Evolutionary conservation across 2,797 vertebrate species (phyloP).

Genomic region (Hydrolagus colliei): DNA sequence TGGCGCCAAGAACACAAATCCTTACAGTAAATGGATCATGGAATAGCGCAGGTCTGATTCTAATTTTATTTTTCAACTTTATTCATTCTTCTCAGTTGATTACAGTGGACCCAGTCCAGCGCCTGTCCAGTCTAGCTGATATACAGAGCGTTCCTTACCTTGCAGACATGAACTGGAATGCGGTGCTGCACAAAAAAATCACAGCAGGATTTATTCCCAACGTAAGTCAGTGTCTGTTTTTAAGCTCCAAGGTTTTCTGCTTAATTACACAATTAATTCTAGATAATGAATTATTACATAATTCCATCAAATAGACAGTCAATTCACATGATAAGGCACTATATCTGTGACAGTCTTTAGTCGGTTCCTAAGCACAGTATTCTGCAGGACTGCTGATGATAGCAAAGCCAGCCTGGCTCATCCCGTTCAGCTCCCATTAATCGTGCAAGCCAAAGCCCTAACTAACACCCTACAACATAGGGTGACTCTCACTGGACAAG

Average conservation of each 20-base stretch:
- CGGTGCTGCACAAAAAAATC: conserved; percentile 77
- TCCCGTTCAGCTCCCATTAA: too few species aligned
- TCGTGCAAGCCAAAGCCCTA: too few species aligned
- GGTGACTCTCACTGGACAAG: too few species aligned
- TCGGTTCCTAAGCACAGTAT: too few species aligned
- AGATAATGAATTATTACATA: background rate
- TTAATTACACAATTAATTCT: background rate
- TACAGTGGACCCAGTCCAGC: conserved; percentile 72
- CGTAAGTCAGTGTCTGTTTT: conserved; percentile 54
- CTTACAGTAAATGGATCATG: background rate
- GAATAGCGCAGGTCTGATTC: background rate
- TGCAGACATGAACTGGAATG: conserved; percentile 82
- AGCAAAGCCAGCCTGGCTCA: too few species aligned
- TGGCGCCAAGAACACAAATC: background rate
- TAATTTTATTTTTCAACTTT: background rate
- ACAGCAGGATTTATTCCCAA: conserved; percentile 81
- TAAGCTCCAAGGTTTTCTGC: conserved; percentile 6
- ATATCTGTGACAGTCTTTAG: too few species aligned
- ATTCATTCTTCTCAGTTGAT: conserved; percentile 62
- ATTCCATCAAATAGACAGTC: too few species aligned
- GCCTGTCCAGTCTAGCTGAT: conserved; percentile 76
- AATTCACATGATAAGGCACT: background rate
- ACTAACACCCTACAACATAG: too few species aligned
- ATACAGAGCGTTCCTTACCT: conserved; percentile 74
- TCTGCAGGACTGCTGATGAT: too few species aligned